Conservation (phyloP, 2,888 invertebrate genomes). For the Phragmatobia fuliginosa region DNA sequence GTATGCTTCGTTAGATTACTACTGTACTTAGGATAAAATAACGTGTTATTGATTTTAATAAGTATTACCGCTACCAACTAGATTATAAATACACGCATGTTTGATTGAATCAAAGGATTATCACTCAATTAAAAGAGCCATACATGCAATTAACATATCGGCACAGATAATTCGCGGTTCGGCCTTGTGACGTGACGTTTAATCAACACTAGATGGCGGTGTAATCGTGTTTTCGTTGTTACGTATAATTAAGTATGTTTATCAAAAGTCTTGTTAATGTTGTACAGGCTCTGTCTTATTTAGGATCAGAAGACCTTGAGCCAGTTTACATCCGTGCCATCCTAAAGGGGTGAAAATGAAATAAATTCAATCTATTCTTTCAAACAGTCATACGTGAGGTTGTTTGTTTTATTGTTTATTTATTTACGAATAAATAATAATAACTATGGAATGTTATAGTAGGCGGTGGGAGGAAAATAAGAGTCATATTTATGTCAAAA, state of each 20-base stretch:
- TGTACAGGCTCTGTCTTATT: no score
- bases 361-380: no score
- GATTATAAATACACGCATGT: constrained; percentile 12
- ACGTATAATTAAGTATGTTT: background rate
- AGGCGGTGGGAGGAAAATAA: no score
- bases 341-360: no score
- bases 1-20: background rate
- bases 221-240: constrained; percentile 22
- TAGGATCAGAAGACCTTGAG: no score
- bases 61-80: background rate
- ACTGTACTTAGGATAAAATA: background rate
- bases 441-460: no score
- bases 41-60: background rate
- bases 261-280: no score
- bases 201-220: constrained; percentile 28
- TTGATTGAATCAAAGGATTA: background rate
- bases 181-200: constrained; percentile 9
- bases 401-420: no score
- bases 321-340: no score
- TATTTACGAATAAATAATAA: no score
- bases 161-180: constrained; percentile 30
- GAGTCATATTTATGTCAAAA: no score
- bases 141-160: background rate
- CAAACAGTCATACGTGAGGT: no score
- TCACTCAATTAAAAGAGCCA: background rate